Evolutionary conservation across 1,140 invertebrate species (phyloP), one percentile per base, ranked within the genome.

Genomic region (Drosophila kurseongensis): DNA sequence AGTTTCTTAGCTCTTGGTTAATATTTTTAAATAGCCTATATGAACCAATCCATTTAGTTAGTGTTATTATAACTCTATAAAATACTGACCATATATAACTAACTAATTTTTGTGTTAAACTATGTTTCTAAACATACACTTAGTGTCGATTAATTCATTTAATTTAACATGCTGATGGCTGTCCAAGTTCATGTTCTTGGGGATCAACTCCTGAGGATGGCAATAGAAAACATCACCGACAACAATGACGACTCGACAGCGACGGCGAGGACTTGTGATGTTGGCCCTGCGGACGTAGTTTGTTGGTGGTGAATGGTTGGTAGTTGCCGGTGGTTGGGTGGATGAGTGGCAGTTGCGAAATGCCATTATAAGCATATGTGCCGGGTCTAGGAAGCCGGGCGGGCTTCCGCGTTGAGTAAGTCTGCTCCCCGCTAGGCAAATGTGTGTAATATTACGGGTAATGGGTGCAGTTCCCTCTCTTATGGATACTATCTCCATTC

Each of bases 291-390:
- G 48, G 48, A 51, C 29, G 29, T 66, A 32, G 59, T 18, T 36
- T 14, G 18, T 62, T 14, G 58, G 42, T 13, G 29, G 29, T 18
- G 29, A 29, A n/a, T 59, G 56, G 42, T 14, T 44, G 40, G 13
- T 18, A 51, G 48, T 32, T 63, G 36, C 44, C 18, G 42, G 63
- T 68, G 44, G 48, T 27, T 23, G 41, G 44, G 27, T 47, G 47
- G 47, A 14, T 32, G 67, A 69, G 67, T 72, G 83, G 80, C 84
- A 60, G 80, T 84, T 83, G 86, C 65, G 77, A 88, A 80, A 78
- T 68, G 68, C 76, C 80, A 88, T 88, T 88, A 89, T 74, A 83
- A 88, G 69, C 83, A 88, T 88, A 88, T 88, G 84, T 88, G 80
- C 50, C 54, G 54, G 69, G 61, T 61, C 65, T 48, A 14, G 65